A percentile compares a stretch with the other conserved stretches of the same genome.
Conservation (phyloP, 2,888 invertebrate species). For the Nomada hirtipes region DNA sequence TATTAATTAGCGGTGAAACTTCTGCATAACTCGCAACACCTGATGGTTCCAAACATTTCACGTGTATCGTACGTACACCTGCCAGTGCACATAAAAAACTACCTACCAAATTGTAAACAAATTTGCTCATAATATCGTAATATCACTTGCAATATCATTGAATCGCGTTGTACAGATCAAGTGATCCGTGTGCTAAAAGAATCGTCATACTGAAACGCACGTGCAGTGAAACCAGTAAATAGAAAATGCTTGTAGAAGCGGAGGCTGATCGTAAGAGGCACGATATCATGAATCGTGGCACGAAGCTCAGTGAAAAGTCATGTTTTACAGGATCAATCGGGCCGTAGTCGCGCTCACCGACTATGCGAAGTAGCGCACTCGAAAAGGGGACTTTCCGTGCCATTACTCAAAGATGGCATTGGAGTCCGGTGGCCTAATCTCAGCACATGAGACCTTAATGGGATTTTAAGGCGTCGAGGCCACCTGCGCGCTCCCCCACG, state of each 20-base stretch:
- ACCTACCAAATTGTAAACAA: too few species aligned
- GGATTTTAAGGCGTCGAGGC: slow-evolving; percentile 83
- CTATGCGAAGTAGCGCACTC: slow-evolving; percentile 44
- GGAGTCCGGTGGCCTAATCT: slow-evolving; percentile 82
- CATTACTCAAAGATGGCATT: slow-evolving; percentile 82
- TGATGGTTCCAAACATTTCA: too few species aligned
- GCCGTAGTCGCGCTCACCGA: not conserved
- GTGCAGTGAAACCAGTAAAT: not conserved
- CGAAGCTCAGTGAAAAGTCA: slow-evolving; percentile 34
- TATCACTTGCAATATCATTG: too few species aligned
- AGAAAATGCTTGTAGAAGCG: not conserved
- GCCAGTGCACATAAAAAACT: too few species aligned
- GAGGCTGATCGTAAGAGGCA: not conserved
- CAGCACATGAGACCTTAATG: slow-evolving; percentile 84
- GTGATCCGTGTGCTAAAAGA: not conserved
- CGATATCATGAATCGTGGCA: not conserved
- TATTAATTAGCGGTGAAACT: too few species aligned
- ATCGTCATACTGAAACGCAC: not conserved
- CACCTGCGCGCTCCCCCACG: slow-evolving; percentile 80
- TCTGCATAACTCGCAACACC: too few species aligned
- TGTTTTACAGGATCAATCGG: slow-evolving; percentile 43
- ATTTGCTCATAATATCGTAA: too few species aligned
- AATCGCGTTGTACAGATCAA: not conserved
- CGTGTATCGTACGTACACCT: too few species aligned
- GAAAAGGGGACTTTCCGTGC: slow-evolving; percentile 76